Conservation (phyloP, 2,888 invertebrate genomes). For the Alloplasta piceator region DNA sequence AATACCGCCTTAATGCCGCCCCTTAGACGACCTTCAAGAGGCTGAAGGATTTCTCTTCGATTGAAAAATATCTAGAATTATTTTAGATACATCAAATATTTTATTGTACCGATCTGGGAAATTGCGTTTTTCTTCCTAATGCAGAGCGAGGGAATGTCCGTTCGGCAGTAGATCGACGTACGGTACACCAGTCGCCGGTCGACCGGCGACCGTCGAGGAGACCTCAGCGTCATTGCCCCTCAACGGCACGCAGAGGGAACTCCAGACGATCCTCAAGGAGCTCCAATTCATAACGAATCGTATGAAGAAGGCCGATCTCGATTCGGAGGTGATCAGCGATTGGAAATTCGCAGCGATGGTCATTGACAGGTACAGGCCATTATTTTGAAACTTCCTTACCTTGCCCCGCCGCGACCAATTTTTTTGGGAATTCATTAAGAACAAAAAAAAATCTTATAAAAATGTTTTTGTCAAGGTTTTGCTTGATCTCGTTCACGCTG, state of each 20-base stretch:
- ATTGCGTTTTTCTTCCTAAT: neutral
- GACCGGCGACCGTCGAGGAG: constrained; percentile 92
- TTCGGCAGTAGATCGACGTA: constrained; percentile 76
- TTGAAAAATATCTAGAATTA: too few species aligned
- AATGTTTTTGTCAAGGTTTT: constrained; percentile 88
- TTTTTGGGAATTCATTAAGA: neutral
- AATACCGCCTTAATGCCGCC: too few species aligned
- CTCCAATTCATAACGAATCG: constrained; percentile 97
- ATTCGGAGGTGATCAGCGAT: constrained; percentile 96
- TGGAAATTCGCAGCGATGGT: constrained; percentile 99
- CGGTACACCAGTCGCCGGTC: constrained; percentile 78
- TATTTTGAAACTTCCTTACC: constrained; percentile 6
- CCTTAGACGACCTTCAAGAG: too few species aligned
- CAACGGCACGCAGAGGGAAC: constrained; percentile 91
- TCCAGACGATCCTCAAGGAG: constrained; percentile 95
- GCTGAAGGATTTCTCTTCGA: too few species aligned
- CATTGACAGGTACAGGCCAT: constrained; percentile 90
- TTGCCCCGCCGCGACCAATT: neutral
- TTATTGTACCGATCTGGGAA: too few species aligned
- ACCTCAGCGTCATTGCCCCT: constrained; percentile 84
- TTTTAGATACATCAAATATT: too few species aligned
- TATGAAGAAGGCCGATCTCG: constrained; percentile 97
- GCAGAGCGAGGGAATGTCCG: constrained; percentile 57
- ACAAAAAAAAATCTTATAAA: too few species aligned
- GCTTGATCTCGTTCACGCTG: constrained; percentile 97